Evolutionary conservation across 2,888 invertebrate species (phyloP).

Genomic region (Mesochorus sp.): DNA sequence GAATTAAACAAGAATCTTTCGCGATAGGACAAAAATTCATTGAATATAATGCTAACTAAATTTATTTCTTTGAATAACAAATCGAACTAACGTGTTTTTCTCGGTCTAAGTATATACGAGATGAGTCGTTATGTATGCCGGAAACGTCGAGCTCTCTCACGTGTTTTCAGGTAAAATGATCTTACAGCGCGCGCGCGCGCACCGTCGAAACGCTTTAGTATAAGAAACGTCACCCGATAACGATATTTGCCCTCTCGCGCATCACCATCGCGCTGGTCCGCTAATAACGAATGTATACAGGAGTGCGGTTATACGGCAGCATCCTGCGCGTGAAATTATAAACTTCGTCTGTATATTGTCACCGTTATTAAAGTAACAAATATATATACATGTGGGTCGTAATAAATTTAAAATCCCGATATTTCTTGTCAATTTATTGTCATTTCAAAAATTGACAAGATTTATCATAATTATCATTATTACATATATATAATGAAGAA

Average conservation of each 20-base stretch:
- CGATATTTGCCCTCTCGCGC: constrained; percentile 66
- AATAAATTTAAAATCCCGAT: constrained; percentile 51
- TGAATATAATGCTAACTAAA: too few species aligned
- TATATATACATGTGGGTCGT: constrained; percentile 43
- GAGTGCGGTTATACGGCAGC: constrained; percentile 43
- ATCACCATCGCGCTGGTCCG: constrained; percentile 55
- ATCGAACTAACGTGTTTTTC: not conserved
- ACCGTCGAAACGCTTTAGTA: not conserved
- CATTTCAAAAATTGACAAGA: not conserved
- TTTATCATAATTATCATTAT: not conserved
- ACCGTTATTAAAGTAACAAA: constrained; percentile 59
- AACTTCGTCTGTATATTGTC: constrained; percentile 47
- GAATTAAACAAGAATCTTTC: too few species aligned
- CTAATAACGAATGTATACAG: constrained; percentile 63
- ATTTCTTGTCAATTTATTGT: not conserved
- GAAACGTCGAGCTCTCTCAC: constrained; percentile 35
- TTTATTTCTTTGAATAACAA: not conserved
- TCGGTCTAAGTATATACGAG: not conserved
- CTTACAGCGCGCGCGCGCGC: not conserved
- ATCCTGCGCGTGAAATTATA: constrained; percentile 49
- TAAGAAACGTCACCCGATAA: constrained; percentile 66
- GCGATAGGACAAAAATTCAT: too few species aligned
- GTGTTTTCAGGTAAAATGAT: constrained; percentile 9
- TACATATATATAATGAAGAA: too few species aligned
- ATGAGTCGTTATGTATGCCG: not conserved